Conservation (phyloP, 2,797 vertebrate genomes). For the Hemibagrus guttatus region DNA sequence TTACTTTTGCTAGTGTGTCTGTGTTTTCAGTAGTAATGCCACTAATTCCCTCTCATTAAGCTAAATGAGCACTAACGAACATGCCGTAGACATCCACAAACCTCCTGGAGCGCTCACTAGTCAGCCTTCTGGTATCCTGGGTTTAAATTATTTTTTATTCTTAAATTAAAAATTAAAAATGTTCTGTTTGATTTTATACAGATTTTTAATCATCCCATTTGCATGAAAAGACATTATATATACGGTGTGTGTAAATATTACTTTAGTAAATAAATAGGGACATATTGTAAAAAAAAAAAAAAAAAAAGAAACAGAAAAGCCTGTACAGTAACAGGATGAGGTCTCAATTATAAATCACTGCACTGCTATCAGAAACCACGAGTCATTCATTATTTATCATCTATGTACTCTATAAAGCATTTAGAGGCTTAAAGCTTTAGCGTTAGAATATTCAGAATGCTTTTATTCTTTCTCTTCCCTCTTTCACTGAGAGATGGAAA, state of each 20-base stretch:
- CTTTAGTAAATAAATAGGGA: background rate
- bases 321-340: background rate
- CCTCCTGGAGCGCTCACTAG: background rate
- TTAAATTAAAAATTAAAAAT: no score
- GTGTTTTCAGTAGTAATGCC: constrained; percentile 19
- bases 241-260: background rate
- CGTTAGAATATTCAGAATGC: background rate
- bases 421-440: constrained; percentile 14
- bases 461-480: constrained; percentile 15
- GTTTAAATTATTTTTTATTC: no score
- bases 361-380: background rate
- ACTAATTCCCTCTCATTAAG: constrained; percentile 31
- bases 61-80: constrained; percentile 35
- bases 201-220: no score
- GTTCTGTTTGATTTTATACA: background rate
- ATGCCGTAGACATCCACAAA: background rate
- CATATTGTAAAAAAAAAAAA: background rate
- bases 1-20: constrained; percentile 5
- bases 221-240: background rate
- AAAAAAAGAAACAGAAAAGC: no score
- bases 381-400: constrained; percentile 24
- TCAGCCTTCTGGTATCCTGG: background rate
- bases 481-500: background rate
- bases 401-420: background rate
- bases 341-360: background rate